Base-by-base conservation (phyloP, 2,888 invertebrate species). In the Xestia ashworthii region DNA sequence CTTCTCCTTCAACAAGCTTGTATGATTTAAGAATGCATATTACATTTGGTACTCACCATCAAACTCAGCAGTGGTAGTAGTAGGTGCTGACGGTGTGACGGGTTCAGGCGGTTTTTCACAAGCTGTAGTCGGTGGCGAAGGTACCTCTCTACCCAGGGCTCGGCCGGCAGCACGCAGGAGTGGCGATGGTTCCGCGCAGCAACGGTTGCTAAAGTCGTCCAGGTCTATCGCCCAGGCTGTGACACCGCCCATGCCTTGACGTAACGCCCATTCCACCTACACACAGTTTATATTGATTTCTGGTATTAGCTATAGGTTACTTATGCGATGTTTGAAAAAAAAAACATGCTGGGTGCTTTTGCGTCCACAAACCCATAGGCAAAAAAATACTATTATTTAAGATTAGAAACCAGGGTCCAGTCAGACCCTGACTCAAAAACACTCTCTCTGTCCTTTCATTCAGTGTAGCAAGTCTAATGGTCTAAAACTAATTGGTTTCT, bases 221-320 rank as follows among this genome's bases (percentile, higher is more conserved):
- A 99, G 93, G 92, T 99, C 99, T 5, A 98, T 97, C 0, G 99
- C 99, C 99, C 99, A 99, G 0, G 98, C 98, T 66, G 98, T 98
- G 14, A 98, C 98, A 8, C 99, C 99, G 0, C 98, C 99, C 80
- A 98, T 97, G 0, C 98, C 98, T 90, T 97, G 97, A 9, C 97
- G 96, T 79, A 97, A 95, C 0, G 98, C 98, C 96, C 98, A 99
- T 86, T 98, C 96, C 22, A 97, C 98, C 97, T 98, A 55, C n/a
- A 78, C 16, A 55, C 6, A 46, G 16, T 71, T 53, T 0, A 5
- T 38, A 4, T n/a, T 76, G 41, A 76, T 9, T 66, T 32, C 25
- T 46, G 38, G n/a, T 3, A 22, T 25, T 38, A 22, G 1, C 3
- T n/a, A 2, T 46, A 12, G 9, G 3, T 78, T 14, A n/a, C 32